These are phyloP conservation scores for Epistrophella euchroma DNA, from an alignment of 2,888 invertebrate species.

Conservation along the genomic window DNA sequence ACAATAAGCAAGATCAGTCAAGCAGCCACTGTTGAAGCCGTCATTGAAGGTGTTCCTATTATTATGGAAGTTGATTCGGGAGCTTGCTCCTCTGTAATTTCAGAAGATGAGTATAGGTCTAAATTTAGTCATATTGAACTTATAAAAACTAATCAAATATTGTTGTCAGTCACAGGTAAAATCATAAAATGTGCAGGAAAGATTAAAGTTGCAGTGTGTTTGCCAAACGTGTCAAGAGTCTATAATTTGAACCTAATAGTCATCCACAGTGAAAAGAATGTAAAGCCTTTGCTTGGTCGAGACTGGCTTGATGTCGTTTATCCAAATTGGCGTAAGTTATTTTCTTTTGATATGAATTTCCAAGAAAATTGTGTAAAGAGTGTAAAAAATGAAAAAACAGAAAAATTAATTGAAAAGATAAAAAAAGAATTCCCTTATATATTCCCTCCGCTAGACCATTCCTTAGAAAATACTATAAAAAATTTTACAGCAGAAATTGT, in stretches of 20 bases:
- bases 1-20: constrained; percentile 24
- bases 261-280: constrained; percentile 30
- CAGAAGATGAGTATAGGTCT: constrained; percentile 37
- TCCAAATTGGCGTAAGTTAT: constrained; percentile 39
- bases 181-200: constrained; percentile 39
- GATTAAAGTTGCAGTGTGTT: constrained; percentile 31
- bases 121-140: constrained; percentile 46
- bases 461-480: not conserved
- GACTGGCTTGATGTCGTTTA: constrained; percentile 52
- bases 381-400: not conserved
- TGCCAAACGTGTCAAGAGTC: too few relatives aligned
- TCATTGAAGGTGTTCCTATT: too few relatives aligned
- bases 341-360: not conserved
- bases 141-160: constrained; percentile 32
- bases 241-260: constrained; percentile 35
- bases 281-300: constrained; percentile 43
- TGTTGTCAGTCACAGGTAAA: constrained; percentile 46
- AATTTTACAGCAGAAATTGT: too few relatives aligned
- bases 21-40: too few relatives aligned
- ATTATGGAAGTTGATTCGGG: too few relatives aligned
- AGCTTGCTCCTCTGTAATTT: too few relatives aligned
- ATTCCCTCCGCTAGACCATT: constrained; percentile 41
- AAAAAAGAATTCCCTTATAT: constrained; percentile 45
- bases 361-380: constrained; percentile 2
- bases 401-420: constrained; percentile 11